Percentiles rank a stretch among this genome's conserved stretches.
phyloP scores from a whole-genome alignment of 2,113 vertebrate species.

The Phoxinus phoxinus region DNA sequence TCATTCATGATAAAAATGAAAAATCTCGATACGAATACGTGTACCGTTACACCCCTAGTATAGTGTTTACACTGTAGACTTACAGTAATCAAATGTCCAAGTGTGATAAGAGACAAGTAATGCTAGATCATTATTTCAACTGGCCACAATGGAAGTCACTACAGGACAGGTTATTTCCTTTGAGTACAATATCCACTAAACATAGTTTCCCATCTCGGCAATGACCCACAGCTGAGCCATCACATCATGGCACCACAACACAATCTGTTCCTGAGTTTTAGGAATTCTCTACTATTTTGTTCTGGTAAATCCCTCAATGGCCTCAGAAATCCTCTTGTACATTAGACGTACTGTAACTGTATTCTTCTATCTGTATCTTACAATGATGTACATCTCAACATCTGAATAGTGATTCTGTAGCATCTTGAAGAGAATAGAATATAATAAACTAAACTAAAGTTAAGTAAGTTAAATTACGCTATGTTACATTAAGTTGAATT shows the following conservation, averaged over 20 bases:
- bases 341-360: too few species aligned
- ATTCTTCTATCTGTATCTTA: too few species aligned
- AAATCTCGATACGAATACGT: too few species aligned
- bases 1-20: too few species aligned
- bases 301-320: not conserved
- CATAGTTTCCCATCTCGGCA: not conserved
- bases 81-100: not conserved
- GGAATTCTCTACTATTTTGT: not conserved
- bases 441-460: too few species aligned
- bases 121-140: not conserved
- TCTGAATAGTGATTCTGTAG: too few species aligned
- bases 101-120: not conserved
- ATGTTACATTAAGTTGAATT: too few species aligned
- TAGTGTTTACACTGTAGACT: not conserved
- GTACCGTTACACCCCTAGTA: not conserved
- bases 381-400: too few species aligned
- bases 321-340: not conserved
- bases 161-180: conserved; percentile 21
- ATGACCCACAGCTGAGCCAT: not conserved
- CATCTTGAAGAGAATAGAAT: too few species aligned
- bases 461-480: too few species aligned
- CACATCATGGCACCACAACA: not conserved
- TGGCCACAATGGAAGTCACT: not conserved
- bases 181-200: conserved; percentile 22
- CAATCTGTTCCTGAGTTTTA: not conserved